Evolutionary conservation across 1,140 invertebrate genomes (phyloP), one percentile per base, ranked within the genome.

Genomic region (Trissolcus basalis): DNA sequence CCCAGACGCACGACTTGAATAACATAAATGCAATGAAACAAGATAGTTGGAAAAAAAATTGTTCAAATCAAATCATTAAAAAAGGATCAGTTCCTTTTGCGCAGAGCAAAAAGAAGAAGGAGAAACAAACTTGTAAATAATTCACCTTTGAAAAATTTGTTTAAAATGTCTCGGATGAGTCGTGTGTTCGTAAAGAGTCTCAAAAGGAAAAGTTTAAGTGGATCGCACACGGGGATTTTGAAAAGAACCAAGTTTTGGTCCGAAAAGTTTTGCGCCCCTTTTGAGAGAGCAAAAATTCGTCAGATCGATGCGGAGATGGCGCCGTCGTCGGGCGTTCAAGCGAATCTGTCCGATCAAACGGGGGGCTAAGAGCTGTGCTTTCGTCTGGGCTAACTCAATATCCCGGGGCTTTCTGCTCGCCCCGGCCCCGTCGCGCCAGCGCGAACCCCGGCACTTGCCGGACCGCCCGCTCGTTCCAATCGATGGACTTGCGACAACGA

Each of bases 261-360:
- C 16, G 9, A 41, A 64, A 9, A 12, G 7, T 11, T 16, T n/a
- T n/a, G n/a, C n/a, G n/a, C n/a, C n/a, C n/a, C n/a, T n/a, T 61
- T 74, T 61, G 58, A 27, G 48, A 19, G 27, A 48, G 50, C 64
- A 35, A 61, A 70, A 59, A 64, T 43, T 15, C 12, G 33, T 41
- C 15, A 59, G 32, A 63, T 75, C 54, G 50, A 68, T 70, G 33
- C 70, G 65, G 82, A 81, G 81, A 82, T 84, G 78, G 82, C 82
- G 63, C 47, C 53, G 70, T 49, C 61, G 58, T 74, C 68, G 60
- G 58, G 55, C 86, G 83, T 86, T 88, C 81, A 83, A 85, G 85
- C 86, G 86, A 86, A 87, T 87, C 86, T 87, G 85, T 79, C 83
- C 85, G 87, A 88, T 88, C 87, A 88, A 88, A 87, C 87, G 86